Evolutionary conservation across 1,140 invertebrate genomes (phyloP), one percentile per base, ranked within the genome.

Genomic region (Hormaphis cornu): DNA sequence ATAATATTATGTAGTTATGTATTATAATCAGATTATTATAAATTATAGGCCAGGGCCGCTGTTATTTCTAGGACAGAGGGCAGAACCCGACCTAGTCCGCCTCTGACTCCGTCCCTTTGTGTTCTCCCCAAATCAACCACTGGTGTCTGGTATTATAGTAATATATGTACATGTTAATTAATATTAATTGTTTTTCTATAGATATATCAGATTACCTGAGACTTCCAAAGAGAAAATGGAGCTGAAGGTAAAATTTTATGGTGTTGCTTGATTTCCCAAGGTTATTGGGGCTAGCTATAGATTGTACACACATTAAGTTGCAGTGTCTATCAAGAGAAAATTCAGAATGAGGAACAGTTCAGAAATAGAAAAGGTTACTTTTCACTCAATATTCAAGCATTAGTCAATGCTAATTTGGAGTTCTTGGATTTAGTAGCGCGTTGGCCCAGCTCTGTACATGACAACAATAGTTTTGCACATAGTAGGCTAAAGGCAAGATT

Each of bases 331-430:
- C 73, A 30, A 73, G 73, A 33, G 56, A 73, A n/a, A n/a, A n/a
- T n/a, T n/a, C n/a, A n/a, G 26, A 24, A 44, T 44, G 42, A n/a
- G 14, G 42, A 44, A 44, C 74, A 75, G 28, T 81, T 75, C 69
- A 72, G 76, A 40, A 81, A 80, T 70, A 53, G 75, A 28, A 79
- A 81, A 74, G 74, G 74, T 0, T 78, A 73, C 50, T 79, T 79
- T 72, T 77, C 77, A 14, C 63, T 78, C 8, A 80, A 81, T 74
- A 76, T 79, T 0, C 79, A 81, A 76, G 73, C 71, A 22, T 73
- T 80, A 10, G 77, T 75, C 69, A 73, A 78, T 75, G 70, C 73
- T 7, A 61, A 76, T 12, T 69, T 77, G 6, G 70, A 52, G 69
- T 75, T 81, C 9, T 70, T 73, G 37, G 76, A 81, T 70, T 54